These are phyloP conservation scores for Amniataba percoides DNA, from an alignment of 2,797 vertebrate species.

Conservation along the genomic window DNA sequence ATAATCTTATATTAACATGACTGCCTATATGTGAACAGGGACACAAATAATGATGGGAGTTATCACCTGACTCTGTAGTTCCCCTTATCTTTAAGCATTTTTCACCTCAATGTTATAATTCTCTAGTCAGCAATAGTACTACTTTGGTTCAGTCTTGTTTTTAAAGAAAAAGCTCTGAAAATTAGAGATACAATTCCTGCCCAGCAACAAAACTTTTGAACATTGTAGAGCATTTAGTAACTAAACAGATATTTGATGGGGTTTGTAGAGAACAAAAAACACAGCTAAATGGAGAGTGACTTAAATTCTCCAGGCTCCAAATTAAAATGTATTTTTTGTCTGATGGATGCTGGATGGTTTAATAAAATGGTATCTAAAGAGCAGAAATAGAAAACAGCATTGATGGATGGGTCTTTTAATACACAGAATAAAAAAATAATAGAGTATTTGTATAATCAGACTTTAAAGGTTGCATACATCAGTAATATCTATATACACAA, in stretches of 20 bases:
- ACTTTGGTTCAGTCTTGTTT: background rate
- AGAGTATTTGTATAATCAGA: background rate
- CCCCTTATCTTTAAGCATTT: background rate
- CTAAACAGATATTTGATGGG: background rate
- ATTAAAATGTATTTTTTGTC: background rate
- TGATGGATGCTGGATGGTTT: background rate
- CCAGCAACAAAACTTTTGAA: background rate
- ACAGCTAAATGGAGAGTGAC: background rate
- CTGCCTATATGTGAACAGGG: background rate
- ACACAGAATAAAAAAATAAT: background rate
- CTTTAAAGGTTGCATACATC: background rate
- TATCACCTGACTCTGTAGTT: too few relatives aligned
- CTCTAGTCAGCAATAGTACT: background rate
- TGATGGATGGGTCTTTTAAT: background rate
- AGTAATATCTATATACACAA: background rate
- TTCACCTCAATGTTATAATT: background rate
- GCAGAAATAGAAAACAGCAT: background rate
- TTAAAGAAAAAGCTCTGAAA: background rate
- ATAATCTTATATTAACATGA: background rate
- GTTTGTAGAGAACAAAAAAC: background rate
- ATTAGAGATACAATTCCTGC: background rate
- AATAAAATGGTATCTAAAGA: background rate
- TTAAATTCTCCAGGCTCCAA: background rate
- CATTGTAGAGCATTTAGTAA: background rate
- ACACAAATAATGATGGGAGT: background rate